Evolutionary conservation across 1,140 invertebrate species (phyloP), one percentile per base, ranked within the genome.

Genomic region (Ceratina japonica): DNA sequence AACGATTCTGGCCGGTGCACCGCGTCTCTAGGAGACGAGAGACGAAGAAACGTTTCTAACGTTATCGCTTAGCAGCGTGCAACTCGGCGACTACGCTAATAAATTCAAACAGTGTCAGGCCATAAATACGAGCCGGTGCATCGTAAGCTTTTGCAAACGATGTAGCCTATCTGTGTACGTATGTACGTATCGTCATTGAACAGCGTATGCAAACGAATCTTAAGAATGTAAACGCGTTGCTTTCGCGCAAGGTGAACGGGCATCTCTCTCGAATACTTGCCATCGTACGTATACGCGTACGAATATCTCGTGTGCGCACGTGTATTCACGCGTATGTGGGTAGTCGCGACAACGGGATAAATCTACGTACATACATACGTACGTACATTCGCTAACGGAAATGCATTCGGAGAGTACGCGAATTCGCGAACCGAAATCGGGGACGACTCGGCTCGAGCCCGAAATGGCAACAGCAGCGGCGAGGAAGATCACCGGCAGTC

Each of bases 141-240:
- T 72, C 49, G 58, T 15, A 72, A 24, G 20, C 10, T 75, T 37
- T n/a, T 64, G n/a, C 51, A 44, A n/a, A 16, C 24, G 66, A 51
- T 54, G 58, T 44, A 44, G n/a, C 73, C 24, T 54, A 64, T 56
- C 64, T 73, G 37, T 44, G 37, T 44, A 44, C 37, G 3, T 44
- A 44, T 44, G 37, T 44, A 44, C 37, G 58, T 59, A 56, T 69
- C 70, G 61, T 54, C 66, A n/a, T 56, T 44, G 82, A 78, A 77
- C 79, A 76, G 72, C 51, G 27, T 75, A 80, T 83, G 77, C 31
- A 83, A 83, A 83, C 78, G 58, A 64, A 24, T 44, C 37, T 27
- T 44, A 81, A 73, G 52, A 70, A 56, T 71, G 71, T 61, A 66
- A 52, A 78, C 63, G 56, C 63, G 37, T 44, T 44, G 37, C 37